Base-by-base conservation (phyloP, 2,113 vertebrate genomes). In the Oplegnathus fasciatus region DNA sequence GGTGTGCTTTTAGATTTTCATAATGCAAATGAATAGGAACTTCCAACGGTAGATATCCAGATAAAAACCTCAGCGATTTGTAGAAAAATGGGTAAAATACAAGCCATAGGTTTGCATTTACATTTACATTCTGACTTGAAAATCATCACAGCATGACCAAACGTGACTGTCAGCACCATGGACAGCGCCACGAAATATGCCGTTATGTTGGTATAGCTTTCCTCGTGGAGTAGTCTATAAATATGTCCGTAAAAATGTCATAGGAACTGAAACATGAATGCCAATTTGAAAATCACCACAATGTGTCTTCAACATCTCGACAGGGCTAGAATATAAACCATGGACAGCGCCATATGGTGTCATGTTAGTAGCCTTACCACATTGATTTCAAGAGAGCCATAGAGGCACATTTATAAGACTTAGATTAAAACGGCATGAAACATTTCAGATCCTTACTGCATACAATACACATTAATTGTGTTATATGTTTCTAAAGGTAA, bases 221-320 rank as follows among this genome's bases (percentile, higher is more conserved):
- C n/a, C 62, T 5, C 1, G 5, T 44, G 8, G 0, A 44, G 9
- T 6, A 1, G 0, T 34, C n/a, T 46, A 6, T n/a, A n/a, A n/a
- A n/a, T n/a, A n/a, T n/a, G n/a, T n/a, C n/a, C n/a, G n/a, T n/a
- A n/a, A 64, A 34, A 1, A 1, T 15, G 5, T 42, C 9, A 3
- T 9, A 60, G 5, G 0, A 52, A 28, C 4, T 14, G 2, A 55
- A 77, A 54, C 6, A 24, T 28, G 15, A 55, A 61, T 32, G 15
- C 3, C 5, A 30, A 14, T 9, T n/a, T 34, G 2, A 30, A 54
- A 42, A n/a, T 20, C 1, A n/a, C 11, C 7, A 60, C 20, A 79
- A 0, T 24, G 7, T 55, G 22, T 46, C 9, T 55, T 72, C 42
- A 74, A 28, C 54, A 75, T 42, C n/a, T 46, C 42, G 18, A 44